A percentile compares a stretch with the other conserved stretches of the same genome.
phyloP scores from a whole-genome alignment of 2,113 vertebrate genomes.

The Neogale vison region DNA sequence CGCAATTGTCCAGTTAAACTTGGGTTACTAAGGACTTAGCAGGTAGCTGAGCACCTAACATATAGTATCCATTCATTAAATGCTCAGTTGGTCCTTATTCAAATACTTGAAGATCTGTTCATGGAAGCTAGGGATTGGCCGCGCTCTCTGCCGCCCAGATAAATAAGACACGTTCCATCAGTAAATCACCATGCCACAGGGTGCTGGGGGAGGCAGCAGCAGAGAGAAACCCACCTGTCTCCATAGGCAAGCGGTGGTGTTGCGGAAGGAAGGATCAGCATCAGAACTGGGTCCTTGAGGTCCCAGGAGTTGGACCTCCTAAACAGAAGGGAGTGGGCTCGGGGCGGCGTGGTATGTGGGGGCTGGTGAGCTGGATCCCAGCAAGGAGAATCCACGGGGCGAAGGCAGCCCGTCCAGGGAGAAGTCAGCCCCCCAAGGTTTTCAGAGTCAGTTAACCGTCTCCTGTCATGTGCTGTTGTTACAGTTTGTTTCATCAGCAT shows the following conservation, averaged over 20 bases:
- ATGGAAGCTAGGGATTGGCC: background rate
- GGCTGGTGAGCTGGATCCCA: background rate
- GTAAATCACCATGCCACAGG: rapidly evolving
- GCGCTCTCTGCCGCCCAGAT: background rate
- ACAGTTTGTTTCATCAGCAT: background rate
- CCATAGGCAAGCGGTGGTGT: background rate
- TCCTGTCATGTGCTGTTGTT: background rate
- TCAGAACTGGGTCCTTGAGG: background rate
- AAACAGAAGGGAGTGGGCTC: background rate
- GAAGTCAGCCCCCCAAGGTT: background rate
- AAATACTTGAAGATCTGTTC: background rate
- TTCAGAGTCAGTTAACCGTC: background rate
- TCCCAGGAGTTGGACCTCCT: background rate
- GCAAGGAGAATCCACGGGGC: background rate
- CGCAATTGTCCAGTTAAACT: background rate
- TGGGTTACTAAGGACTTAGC: background rate
- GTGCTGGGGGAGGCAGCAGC: background rate
- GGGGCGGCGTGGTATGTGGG: background rate
- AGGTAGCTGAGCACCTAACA: background rate
- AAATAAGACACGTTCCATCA: background rate
- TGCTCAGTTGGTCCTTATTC: background rate
- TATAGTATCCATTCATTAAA: background rate
- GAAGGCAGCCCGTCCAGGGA: background rate
- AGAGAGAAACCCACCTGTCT: background rate
- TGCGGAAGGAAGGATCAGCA: background rate